These are phyloP conservation scores for Aphodius granarius DNA, from an alignment of 2,888 invertebrate genomes.

Conservation along the genomic window DNA sequence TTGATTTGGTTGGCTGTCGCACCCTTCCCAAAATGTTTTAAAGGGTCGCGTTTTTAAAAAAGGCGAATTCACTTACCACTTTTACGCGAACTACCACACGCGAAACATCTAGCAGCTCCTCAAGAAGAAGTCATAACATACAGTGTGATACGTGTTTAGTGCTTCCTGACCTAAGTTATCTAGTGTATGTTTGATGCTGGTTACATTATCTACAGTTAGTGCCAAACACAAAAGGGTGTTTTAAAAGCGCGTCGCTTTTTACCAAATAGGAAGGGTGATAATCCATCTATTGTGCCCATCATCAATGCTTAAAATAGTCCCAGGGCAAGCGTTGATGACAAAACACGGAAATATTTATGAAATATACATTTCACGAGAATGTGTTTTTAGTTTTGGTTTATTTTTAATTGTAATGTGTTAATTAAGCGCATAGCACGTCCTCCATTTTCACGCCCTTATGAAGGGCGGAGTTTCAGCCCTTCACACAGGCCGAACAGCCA, in stretches of 20 bases:
- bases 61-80: constrained; percentile 20
- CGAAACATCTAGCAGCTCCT: neutral
- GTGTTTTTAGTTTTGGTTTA: constrained; percentile 42
- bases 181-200: neutral
- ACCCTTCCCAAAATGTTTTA: constrained; percentile 25
- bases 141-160: neutral
- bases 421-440: constrained; percentile 46
- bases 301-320: neutral
- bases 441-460: constrained; percentile 44
- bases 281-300: constrained; percentile 15
- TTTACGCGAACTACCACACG: constrained; percentile 1
- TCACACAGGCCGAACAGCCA: constrained; percentile 42
- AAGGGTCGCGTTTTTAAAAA: constrained; percentile 23
- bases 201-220: neutral
- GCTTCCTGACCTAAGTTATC: neutral
- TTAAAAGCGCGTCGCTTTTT: neutral
- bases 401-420: constrained; percentile 20
- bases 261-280: neutral
- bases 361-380: neutral
- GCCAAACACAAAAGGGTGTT: neutral
- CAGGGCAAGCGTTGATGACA: neutral
- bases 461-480: constrained; percentile 45
- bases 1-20: too few species aligned
- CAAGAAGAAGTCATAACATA: neutral
- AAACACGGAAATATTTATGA: neutral